Evolutionary conservation across 2,888 invertebrate genomes (phyloP).

Genomic region (Psylliodes chrysocephalus): DNA sequence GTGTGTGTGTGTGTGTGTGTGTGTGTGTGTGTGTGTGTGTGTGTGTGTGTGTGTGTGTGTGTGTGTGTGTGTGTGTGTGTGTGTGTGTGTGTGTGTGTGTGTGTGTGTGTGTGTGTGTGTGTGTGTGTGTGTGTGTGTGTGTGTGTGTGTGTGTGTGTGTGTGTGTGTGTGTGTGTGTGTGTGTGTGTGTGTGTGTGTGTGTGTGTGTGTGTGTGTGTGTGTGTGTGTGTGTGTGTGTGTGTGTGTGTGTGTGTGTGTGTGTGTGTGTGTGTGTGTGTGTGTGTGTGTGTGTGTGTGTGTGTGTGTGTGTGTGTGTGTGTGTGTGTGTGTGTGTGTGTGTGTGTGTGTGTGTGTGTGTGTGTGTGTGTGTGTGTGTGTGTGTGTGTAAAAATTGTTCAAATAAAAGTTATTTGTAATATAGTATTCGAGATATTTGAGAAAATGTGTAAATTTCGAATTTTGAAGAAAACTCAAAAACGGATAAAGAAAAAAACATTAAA

Average conservation of each 20-base stretch:
- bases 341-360: not conserved
- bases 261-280: not conserved
- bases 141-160: not conserved
- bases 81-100: not conserved
- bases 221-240: not conserved
- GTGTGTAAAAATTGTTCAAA: too few relatives aligned
- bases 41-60: not conserved
- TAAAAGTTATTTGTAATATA: too few relatives aligned
- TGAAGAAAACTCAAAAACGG: too few relatives aligned
- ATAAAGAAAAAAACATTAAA: too few relatives aligned
- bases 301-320: not conserved
- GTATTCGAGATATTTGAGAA: too few relatives aligned
- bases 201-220: not conserved
- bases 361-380: not conserved
- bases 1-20: not conserved
- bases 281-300: not conserved
- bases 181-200: not conserved
- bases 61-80: not conserved
- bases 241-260: not conserved
- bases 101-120: not conserved
- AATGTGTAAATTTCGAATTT: too few relatives aligned
- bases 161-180: not conserved
- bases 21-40: not conserved
- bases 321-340: not conserved
- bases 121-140: not conserved